Evolutionary conservation across 2,888 invertebrate genomes (phyloP), one percentile per base, ranked within the genome.

Genomic region (Sabatieria punctata): DNA sequence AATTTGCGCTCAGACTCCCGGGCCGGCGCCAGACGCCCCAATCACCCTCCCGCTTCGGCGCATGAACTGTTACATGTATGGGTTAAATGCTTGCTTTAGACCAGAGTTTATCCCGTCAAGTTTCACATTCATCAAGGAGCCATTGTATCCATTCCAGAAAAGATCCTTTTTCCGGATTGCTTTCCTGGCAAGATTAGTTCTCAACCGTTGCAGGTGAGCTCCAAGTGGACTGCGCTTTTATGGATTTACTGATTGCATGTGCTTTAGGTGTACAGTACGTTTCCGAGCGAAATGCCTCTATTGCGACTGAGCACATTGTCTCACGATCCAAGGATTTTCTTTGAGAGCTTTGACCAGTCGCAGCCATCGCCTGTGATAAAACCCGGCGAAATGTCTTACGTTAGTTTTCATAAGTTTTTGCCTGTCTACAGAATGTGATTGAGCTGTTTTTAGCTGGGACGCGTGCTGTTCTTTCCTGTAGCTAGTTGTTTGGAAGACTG

Each of bases 181-280:
- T 85, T 82, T 73, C 85, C 82, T 51, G 82, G 79, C 52, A 82
- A 80, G 67, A 74, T 79, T 54, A 82, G 82, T 61, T 74, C 75
- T 43, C 77, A 80, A 58, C 78, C 80, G 56, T 70, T 91, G 51
- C 76, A 77, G 62, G n/a, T n/a, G n/a, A n/a, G n/a, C n/a, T n/a
- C n/a, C n/a, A n/a, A n/a, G n/a, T n/a, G n/a, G n/a, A n/a, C n/a
- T n/a, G n/a, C n/a, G n/a, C n/a, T n/a, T n/a, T n/a, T n/a, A n/a
- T n/a, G n/a, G n/a, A n/a, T n/a, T n/a, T n/a, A n/a, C n/a, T n/a
- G n/a, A n/a, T n/a, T 45, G n/a, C 23, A 18, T 35, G 23, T 27
- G 42, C 36, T 91, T 50, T 76, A 78, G 57, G 51, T 63, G 18
- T 59, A 56, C 55, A 61, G 58, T 43, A 57, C 60, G 4, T 63